Base-by-base conservation (phyloP, 2,888 invertebrate species). In the Drosophila robusta region DNA sequence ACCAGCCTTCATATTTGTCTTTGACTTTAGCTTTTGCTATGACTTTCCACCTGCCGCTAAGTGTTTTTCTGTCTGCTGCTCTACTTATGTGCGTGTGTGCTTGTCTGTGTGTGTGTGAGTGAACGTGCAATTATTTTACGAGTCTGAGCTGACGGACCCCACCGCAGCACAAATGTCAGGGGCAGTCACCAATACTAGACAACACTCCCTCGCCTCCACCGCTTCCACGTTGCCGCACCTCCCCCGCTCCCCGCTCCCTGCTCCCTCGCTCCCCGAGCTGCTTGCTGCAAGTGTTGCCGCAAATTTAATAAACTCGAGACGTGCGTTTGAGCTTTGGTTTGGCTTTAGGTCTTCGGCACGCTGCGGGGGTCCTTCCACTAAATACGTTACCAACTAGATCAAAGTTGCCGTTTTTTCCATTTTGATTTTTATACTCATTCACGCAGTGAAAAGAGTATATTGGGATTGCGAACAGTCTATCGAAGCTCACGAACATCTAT, bases 61-160 rank as follows among this genome's bases (percentile, higher is more conserved):
- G 82, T 82, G 89, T 82, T 88, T 82, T 88, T 69, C 75, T 67
- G 74, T 58, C 78, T 73, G 41, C 36, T 41, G 29, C 46, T 41
- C 51, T 42, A 49, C 44, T 26, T 47, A 34, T 58, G 46, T 34
- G 46, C 38, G 24, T 49, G 50, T 58, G 7, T 57, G 16, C 47
- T 50, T 51, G 4, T 61, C n/a, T 50, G 39, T 39, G 42, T 50
- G 58, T 58, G 29, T 36, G 24, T 11, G 14, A 16, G 26, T 24
- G 82, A 82, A 73, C 89, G 70, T 82, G 82, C 82, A 82, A 82
- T 82, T 89, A 88, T 82, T 82, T 88, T 88, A 88, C 80, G 89
- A 82, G 89, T 74, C 87, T 49, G 73, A 75, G 65, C 64, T 68
- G 56, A 62, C 64, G 41, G 57, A 62, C 50, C 60, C 55, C 68